Evolutionary conservation across 2,797 vertebrate species (phyloP).

Genomic region (Rhadinocentrus ornatus): DNA sequence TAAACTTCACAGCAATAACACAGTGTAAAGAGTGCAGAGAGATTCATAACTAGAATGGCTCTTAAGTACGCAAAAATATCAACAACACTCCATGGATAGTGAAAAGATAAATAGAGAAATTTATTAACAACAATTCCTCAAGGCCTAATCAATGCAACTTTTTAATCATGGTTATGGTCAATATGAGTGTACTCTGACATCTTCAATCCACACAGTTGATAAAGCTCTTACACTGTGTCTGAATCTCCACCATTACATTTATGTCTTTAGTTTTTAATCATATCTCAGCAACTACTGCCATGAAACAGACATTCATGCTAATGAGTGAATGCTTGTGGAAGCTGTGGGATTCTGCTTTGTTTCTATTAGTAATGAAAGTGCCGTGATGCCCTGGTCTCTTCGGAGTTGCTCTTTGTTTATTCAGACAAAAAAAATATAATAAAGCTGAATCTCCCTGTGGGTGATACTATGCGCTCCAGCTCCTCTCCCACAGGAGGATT

Average conservation of each 20-base stretch:
- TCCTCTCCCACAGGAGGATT: neutral
- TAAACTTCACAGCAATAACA: neutral
- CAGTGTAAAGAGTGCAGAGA: neutral
- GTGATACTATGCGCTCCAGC: neutral
- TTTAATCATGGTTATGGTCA: neutral
- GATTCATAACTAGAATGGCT: neutral
- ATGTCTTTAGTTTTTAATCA: constrained; percentile 3
- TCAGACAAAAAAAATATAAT: constrained; percentile 10
- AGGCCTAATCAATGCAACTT: neutral
- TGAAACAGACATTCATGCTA: constrained; percentile 6
- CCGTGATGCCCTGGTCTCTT: neutral
- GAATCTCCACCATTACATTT: neutral
- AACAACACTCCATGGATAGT: neutral
- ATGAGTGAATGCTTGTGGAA: constrained; percentile 5
- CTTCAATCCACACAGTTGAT: neutral
- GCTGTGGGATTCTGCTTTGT: constrained; percentile 6
- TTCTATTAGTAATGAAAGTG: constrained; percentile 10
- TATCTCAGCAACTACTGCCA: constrained; percentile 1
- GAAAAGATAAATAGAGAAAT: neutral
- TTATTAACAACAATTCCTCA: neutral
- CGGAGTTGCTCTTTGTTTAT: constrained; percentile 13
- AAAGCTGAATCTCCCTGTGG: constrained; percentile 4
- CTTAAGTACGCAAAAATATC: neutral
- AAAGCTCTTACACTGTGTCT: neutral
- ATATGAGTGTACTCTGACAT: neutral